Evolutionary conservation across 2,797 vertebrate species (phyloP), one percentile per base, ranked within the genome.

Genomic region (Enteromius treurensis): DNA sequence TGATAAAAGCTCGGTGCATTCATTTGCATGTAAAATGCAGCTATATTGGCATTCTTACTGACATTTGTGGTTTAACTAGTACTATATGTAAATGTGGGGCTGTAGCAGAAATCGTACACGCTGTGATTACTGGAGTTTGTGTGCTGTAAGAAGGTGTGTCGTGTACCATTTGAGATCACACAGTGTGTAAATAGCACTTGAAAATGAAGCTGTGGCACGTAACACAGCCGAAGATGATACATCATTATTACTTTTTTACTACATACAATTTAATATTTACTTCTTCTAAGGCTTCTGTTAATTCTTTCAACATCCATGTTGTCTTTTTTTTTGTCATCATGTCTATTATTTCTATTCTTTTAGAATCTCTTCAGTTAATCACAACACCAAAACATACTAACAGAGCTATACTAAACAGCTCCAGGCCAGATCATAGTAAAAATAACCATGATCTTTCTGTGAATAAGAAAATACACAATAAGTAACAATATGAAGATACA

Each of bases 401-500:
- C 29, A 69, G 55, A 80, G 23, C n/a, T 29, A 29, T 49, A 42
- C 15, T 29, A 80, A 68, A 47, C 10, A 26, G 53, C 53, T 32
- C 15, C 68, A 15, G 37, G 17, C 0, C 40, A 71, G 11, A n/a
- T 37, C 19, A 37, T 19, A 37, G 64, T 5, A 6, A 0, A 75
- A 40, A 53, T 1, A 37, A 19, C 23, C 69, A 55, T 51, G 3
- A 34, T 37, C 5, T 60, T 78, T 17, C 9, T 51, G 42, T 65
- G 15, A 5, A 45, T 26, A 51, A 49, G 32, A 29, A 5, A 15
- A 77, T 32, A 87, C 17, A 53, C 17, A 53, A 53, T 21, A 53
- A 7, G 51, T 21, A 21, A 19, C 6, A 21, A 53, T 47, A 47
- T 47, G 10, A 23, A 23, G 34, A 15, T 42, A 80, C 94, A 89